Conservation (phyloP, 2,888 invertebrate genomes). For the Tetrapedia diversipes region DNA sequence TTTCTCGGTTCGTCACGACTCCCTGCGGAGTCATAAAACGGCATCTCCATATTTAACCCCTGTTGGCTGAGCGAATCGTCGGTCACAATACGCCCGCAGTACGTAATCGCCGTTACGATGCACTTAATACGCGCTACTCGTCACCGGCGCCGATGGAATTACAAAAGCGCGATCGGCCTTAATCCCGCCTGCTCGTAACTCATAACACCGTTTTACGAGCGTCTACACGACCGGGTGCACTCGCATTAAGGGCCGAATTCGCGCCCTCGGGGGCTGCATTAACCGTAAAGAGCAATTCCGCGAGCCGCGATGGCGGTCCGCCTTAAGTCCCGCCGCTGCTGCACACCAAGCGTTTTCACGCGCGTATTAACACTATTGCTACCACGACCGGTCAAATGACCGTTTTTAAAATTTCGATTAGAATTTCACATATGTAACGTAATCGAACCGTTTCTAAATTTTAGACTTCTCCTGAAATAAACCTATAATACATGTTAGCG, state of each 20-base stretch:
- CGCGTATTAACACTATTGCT: too few species aligned
- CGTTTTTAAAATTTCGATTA: too few species aligned
- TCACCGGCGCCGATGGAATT: constrained; percentile 71
- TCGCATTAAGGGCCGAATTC: constrained; percentile 63
- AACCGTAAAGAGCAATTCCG: constrained; percentile 58
- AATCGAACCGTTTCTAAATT: too few species aligned
- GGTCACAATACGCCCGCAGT: constrained; percentile 51
- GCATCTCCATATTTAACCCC: constrained; percentile 49
- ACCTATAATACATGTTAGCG: too few species aligned
- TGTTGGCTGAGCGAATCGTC: constrained; percentile 28
- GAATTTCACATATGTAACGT: too few species aligned
- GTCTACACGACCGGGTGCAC: constrained; percentile 53
- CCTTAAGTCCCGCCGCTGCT: too few species aligned
- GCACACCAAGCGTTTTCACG: too few species aligned
- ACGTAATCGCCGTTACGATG: constrained; percentile 67
- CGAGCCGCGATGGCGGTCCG: constrained; percentile 42
- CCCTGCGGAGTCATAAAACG: constrained; percentile 40
- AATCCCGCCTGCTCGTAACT: constrained; percentile 74
- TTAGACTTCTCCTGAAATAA: too few species aligned
- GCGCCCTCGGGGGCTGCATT: constrained; percentile 46
- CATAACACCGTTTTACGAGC: constrained; percentile 77
- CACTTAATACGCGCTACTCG: constrained; percentile 58
- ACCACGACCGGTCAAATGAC: too few species aligned
- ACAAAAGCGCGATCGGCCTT: constrained; percentile 73
- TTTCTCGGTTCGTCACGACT: neutral